Base-by-base conservation (phyloP, 2,113 vertebrate genomes). In the Grammomys dolichurus region DNA sequence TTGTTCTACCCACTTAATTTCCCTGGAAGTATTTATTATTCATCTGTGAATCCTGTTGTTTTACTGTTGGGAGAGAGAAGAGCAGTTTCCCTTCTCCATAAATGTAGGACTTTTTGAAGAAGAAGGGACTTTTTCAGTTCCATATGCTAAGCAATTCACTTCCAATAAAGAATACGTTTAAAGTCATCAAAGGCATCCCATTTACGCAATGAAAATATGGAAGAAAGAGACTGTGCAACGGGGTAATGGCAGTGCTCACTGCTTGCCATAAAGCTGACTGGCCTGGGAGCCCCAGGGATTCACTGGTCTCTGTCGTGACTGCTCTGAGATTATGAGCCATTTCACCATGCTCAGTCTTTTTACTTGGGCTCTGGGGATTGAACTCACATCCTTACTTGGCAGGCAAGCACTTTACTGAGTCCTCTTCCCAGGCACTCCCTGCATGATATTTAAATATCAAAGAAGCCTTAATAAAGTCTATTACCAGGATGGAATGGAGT, bases 91-190 rank as follows among this genome's bases (percentile, higher is more conserved):
- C 43, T 28, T 86, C 0, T 13, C 1, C 46, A 65, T 87, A 82
- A 93, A 77, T 2, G 36, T 46, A 31, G n/a, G 36, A 90, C 63
- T 92, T 51, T 77, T 46, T 24, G 51, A 19, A 6, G 0, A 69
- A 24, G 48, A 58, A 65, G 69, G 51, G 8, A 65, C 73, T 93
- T 43, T 78, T 94, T 93, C 0, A 11, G 58, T 70, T n/a, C 63
- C 90, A 1, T 95, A 76, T 97, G 97, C 94, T 96, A 96, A 93
- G 73, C 19, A 24, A 78, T 72, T 90, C 92, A 58, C 7, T 96
- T 92, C 88, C 92, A 93, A 82, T 77, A 72, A 91, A 95, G 84
- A 94, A 95, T 86, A 76, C 84, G 97, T 96, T 77, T 65, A 94
- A 96, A 98, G 14, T 96, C 73, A 95, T 80, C 94, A 82, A 90